Percentiles rank a stretch among this genome's conserved stretches.
These are phyloP conservation scores for Lethrus apterus DNA, from an alignment of 1,140 invertebrate genomes.

Conservation along the genomic window DNA sequence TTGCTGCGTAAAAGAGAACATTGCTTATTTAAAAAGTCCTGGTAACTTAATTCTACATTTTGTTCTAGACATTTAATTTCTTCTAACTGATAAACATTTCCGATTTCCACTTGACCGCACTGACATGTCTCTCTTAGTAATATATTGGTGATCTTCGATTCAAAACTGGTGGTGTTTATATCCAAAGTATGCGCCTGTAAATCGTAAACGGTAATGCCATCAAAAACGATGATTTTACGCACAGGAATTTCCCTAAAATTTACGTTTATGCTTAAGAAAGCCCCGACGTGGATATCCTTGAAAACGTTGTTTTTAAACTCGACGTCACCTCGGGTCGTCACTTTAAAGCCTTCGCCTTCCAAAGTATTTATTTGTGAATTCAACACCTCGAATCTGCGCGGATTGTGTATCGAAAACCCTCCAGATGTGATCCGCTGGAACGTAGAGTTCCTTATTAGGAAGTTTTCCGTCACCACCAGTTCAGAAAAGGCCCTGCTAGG, in stretches of 20 bases:
- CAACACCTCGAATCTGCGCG: conserved; percentile 45
- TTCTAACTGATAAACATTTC: conserved; percentile 24
- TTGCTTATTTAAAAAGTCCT: conserved; percentile 27
- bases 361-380: conserved; percentile 48
- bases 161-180: conserved; percentile 50
- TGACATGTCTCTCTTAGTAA: conserved; percentile 53
- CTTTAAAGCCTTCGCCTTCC: conserved; percentile 57
- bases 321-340: conserved; percentile 53
- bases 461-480: conserved; percentile 56
- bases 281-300: conserved; percentile 46
- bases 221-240: conserved; percentile 50
- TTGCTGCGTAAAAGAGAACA: conserved; percentile 31
- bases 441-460: conserved; percentile 56
- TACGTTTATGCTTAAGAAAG: conserved; percentile 53
- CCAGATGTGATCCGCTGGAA: conserved; percentile 46
- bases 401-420: conserved; percentile 50
- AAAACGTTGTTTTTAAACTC: conserved; percentile 61
- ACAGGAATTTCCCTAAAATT: conserved; percentile 41
- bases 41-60: conserved; percentile 24
- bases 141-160: conserved; percentile 49
- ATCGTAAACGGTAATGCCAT: conserved; percentile 53
- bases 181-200: conserved; percentile 52
- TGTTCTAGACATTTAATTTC: conserved; percentile 32
- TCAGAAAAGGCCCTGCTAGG: conserved; percentile 68
- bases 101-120: conserved; percentile 45